Percentiles rank a stretch among this genome's conserved stretches.
Conservation (phyloP, 2,888 invertebrate genomes). For the Tachystola acroxantha region DNA sequence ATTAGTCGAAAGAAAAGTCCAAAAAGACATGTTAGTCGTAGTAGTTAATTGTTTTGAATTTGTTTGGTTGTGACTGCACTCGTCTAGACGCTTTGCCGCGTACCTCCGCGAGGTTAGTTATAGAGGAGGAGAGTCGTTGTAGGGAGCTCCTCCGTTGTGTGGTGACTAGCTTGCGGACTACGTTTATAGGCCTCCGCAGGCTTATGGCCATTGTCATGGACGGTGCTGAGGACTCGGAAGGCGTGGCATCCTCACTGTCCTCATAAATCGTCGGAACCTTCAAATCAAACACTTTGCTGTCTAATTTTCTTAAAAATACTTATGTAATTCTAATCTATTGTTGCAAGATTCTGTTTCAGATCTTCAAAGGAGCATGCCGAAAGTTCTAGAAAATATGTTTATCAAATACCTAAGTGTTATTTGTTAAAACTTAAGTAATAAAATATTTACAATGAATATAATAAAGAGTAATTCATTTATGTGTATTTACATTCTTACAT, state of each 20-base stretch:
- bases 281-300: constrained; percentile 43
- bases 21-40: no score
- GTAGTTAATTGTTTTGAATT: no score
- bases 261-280: constrained; percentile 64
- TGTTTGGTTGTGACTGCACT: constrained; percentile 48
- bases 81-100: constrained; percentile 36
- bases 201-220: constrained; percentile 43
- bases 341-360: not conserved
- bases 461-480: constrained; percentile 3
- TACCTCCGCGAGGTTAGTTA: constrained; percentile 75
- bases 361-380: not conserved
- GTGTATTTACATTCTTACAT: not conserved
- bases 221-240: constrained; percentile 42
- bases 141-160: constrained; percentile 68
- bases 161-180: constrained; percentile 73
- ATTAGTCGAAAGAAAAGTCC: no score
- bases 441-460: not conserved
- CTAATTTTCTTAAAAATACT: not conserved
- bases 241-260: constrained; percentile 50
- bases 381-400: not conserved
- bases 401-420: not conserved
- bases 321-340: not conserved
- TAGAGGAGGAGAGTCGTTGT: constrained; percentile 69
- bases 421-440: constrained; percentile 4
- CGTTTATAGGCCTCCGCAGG: constrained; percentile 64